Evolutionary conservation across 1,140 invertebrate genomes (phyloP).

Genomic region (Pogonus chalceus): DNA sequence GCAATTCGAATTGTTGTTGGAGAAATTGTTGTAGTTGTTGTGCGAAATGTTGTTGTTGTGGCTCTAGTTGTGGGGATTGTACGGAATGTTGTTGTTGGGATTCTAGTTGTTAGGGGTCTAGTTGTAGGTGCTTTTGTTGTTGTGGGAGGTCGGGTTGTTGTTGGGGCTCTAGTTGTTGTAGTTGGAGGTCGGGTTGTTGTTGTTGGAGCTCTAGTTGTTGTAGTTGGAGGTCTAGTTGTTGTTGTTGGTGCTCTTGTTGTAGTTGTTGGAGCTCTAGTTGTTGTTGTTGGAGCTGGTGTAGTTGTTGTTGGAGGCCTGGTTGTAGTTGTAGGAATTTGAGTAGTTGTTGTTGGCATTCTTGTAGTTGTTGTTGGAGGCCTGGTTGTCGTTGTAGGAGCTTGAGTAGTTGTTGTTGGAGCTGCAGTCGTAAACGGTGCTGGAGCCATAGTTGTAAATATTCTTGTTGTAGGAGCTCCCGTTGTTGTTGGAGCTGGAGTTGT

Average conservation of each 20-base stretch:
- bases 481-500: slow-evolving; percentile 12
- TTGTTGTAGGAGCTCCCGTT: not conserved
- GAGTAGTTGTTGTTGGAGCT: slow-evolving; percentile 17
- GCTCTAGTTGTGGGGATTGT: slow-evolving; percentile 13
- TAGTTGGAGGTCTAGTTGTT: slow-evolving; percentile 6
- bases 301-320: slow-evolving; percentile 7
- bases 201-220: slow-evolving; percentile 15
- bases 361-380: slow-evolving; percentile 12
- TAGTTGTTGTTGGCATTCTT: slow-evolving; percentile 18
- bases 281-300: slow-evolving; percentile 8
- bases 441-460: not conserved
- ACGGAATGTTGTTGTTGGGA: slow-evolving; percentile 9
- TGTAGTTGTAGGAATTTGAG: slow-evolving; percentile 20
- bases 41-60: slow-evolving; percentile 13
- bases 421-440: slow-evolving; percentile 8
- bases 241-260: slow-evolving; percentile 10
- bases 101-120: slow-evolving; percentile 10
- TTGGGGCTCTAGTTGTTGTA: slow-evolving; percentile 14
- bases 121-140: slow-evolving; percentile 7
- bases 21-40: not conserved
- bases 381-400: slow-evolving; percentile 16
- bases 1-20: not conserved
- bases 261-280: not conserved
- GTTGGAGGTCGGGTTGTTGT: slow-evolving; percentile 14
- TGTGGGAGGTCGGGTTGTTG: slow-evolving; percentile 7